phyloP scores from a whole-genome alignment of 2,888 invertebrate species.

The Ichneumoninae sp. region DNA sequence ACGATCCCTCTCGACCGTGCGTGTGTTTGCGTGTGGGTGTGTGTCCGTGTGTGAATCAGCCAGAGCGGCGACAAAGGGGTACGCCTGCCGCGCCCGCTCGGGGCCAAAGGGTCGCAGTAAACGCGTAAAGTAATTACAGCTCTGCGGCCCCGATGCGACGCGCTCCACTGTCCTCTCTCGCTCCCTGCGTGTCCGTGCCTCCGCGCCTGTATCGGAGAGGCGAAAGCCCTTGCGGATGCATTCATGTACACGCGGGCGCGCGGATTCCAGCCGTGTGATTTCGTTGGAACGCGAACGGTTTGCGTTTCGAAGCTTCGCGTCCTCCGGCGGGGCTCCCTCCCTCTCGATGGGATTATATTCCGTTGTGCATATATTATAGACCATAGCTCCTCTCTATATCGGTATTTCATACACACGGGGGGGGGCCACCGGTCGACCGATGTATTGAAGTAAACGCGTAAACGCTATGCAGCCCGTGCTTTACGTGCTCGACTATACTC shows the following conservation, averaged over 20 bases:
- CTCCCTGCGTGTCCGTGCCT: slow-evolving; percentile 27
- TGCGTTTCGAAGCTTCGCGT: slow-evolving; percentile 24
- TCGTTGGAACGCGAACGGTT: slow-evolving; percentile 57
- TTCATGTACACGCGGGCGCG: slow-evolving; percentile 62
- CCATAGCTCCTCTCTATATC: slow-evolving; percentile 60
- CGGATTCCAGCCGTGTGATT: slow-evolving; percentile 62
- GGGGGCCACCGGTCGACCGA: background rate
- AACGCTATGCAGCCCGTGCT: background rate
- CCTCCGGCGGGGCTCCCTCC: slow-evolving; percentile 35
- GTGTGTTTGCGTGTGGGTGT: background rate
- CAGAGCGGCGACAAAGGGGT: slow-evolving; percentile 73
- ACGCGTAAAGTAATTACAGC: slow-evolving; percentile 79
- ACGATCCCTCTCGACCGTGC: slow-evolving; percentile 4
- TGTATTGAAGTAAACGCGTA: slow-evolving; percentile 20
- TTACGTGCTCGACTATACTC: slow-evolving; percentile 35
- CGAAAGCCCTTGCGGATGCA: slow-evolving; percentile 70
- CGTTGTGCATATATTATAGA: slow-evolving; percentile 68
- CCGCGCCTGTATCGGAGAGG: slow-evolving; percentile 15
- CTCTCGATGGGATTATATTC: slow-evolving; percentile 72
- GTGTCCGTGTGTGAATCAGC: slow-evolving; percentile 69
- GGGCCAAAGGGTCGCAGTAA: slow-evolving; percentile 76
- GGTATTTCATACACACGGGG: slow-evolving; percentile 64
- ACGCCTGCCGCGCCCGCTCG: slow-evolving; percentile 48
- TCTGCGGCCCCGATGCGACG: slow-evolving; percentile 69
- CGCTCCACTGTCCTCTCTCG: slow-evolving; percentile 43